Evolutionary conservation across 2,888 invertebrate species (phyloP), one percentile per base, ranked within the genome.

Genomic region (Hirtodrosophila histrioides): DNA sequence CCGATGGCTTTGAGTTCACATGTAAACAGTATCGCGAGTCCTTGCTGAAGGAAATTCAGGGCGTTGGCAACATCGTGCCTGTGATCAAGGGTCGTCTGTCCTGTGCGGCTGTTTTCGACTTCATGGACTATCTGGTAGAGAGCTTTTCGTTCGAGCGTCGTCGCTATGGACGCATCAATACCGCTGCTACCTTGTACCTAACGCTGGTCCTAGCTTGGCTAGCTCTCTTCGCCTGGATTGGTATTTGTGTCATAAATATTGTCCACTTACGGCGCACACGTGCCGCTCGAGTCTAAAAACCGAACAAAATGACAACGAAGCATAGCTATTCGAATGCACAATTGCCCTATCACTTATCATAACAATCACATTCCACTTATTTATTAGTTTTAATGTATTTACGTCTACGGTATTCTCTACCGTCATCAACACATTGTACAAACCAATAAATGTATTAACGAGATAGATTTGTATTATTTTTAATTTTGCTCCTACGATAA

Each of bases 111-210:
- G 93, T 96, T 49, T 95, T 94, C 78, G 97, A 97, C 91, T 96
- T 95, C 89, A 95, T 97, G 95, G 97, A 97, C 89, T 97, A 95
- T 81, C 92, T 96, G 63, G 95, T 95, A 65, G 94, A 95, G 50
- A 94, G 95, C 76, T 90, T 91, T 11, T 92, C 94, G 0, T 94
- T 93, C 49, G 94, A 94, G 72, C 93, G 94, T 75, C 92, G 94
- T 24, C 93, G 94, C 35, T 94, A 94, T 8, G 94, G 94, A 48
- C 93, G 93, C 70, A 96, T 96, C 39, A 95, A 96, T 87, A 96
- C 96, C 0, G 95, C 95, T 0, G 88, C 94, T 3, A 93, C 95
- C 9, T 92, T 96, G 51, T 94, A 94, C 58, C 86, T 96, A 27
- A 94, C 95, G 0, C 90, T 96, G 7, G 85, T 93, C 10, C 91